Conservation (phyloP, 2,888 invertebrate genomes). For the Autographa gamma region DNA sequence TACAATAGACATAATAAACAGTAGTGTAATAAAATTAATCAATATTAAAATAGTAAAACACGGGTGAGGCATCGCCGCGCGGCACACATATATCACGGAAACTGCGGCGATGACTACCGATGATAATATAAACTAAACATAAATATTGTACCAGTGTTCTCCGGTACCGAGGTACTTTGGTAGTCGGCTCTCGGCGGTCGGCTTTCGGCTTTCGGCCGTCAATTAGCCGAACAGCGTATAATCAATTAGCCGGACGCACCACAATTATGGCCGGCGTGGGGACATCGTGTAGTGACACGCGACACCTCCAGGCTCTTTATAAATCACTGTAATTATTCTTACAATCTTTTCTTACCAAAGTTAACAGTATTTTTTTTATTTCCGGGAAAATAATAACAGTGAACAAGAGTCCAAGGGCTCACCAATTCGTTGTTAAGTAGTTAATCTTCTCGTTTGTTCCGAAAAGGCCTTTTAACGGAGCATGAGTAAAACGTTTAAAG, state of each 20-base stretch:
- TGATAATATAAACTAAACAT: slow-evolving; percentile 36
- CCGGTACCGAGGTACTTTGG: slow-evolving; percentile 1
- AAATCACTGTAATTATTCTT: background rate
- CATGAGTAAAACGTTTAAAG: no score
- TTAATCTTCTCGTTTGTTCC: no score
- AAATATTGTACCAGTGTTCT: slow-evolving; percentile 22
- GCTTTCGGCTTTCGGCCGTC: slow-evolving; percentile 13
- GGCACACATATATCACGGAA: slow-evolving; percentile 40
- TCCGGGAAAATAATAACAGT: no score
- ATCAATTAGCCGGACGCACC: slow-evolving; percentile 41
- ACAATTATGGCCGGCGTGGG: slow-evolving; percentile 38
- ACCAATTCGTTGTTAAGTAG: no score
- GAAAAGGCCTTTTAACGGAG: no score
- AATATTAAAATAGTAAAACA: background rate
- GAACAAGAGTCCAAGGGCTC: no score
- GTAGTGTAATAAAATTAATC: background rate
- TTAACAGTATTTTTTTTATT: no score
- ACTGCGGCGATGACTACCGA: slow-evolving; percentile 36
- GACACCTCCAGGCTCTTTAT: background rate
- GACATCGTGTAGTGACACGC: slow-evolving; percentile 5
- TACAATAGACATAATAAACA: background rate
- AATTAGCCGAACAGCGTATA: slow-evolving; percentile 24
- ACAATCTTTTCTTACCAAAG: no score
- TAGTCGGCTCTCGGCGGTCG: background rate
- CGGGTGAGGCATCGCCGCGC: background rate